Evolutionary conservation across 2,797 vertebrate genomes (phyloP), one percentile per base, ranked within the genome.

Genomic region (Channallabes apus): DNA sequence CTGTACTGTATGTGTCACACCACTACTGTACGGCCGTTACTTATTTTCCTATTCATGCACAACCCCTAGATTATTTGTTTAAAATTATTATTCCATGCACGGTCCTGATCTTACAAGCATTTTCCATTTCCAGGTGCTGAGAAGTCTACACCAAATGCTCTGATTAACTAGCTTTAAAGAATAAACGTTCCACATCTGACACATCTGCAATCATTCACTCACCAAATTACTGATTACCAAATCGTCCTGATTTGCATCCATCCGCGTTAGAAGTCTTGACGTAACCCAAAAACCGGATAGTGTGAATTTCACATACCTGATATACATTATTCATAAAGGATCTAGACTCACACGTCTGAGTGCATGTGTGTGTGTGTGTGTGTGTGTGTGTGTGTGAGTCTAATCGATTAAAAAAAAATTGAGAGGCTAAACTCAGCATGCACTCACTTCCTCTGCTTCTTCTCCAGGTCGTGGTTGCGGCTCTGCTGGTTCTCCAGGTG

Each of bases 381-480:
- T n/a, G 22, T 24, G 20, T 24, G 62, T n/a, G 22, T n/a, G n/a
- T 64, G 62, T 64, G 62, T 27, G 24, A 11, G 24, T 24, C 9
- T n/a, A 77, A 58, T 29, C 29, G 12, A 59, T 77, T 59, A 35
- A 35, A 54, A 59, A 35, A 54, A n/a, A n/a, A 59, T 58, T 12
- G 73, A 77, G 73, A 32, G 5, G 32, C 29, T 61, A 54, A 82
- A 72, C 56, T 11, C n/a, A 1, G 54, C 17, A 27, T 72, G 54
- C 41, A 80, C 96, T 92, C 88, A 98, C 98, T 97, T 99, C 91
- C 96, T 94, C 93, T 99, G 98, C 88, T 99, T 99, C 95, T 99
- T 99, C 93, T 99, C 98, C 93, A 99, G 95, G 87, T 99, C 98
- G 0, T 99, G 97, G 94, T 97, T 99, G 83, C 98, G 97, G 82